Evolutionary conservation across 2,888 invertebrate species (phyloP), one percentile per base, ranked within the genome.

Genomic region (Dryobotodes eremita): DNA sequence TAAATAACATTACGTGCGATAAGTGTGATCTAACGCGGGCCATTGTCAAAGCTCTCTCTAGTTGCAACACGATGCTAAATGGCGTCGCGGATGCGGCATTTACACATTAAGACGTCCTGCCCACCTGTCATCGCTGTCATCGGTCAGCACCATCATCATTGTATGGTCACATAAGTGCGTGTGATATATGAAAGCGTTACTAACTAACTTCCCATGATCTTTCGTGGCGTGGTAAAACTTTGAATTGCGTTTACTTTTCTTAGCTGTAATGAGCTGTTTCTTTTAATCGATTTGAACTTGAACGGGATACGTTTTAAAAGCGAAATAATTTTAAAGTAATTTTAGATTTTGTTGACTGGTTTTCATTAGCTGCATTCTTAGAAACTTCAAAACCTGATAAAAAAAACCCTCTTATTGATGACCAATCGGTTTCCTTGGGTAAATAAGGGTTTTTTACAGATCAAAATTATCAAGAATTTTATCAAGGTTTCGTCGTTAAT

Each of bases 11-110:
- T 64, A 71, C 66, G 77, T 69, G 70, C 31, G 78, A 75, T 83
- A 75, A 81, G 82, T 84, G 76, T 89, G 83, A 89, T 87, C 86
- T 83, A 86, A 87, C 90, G 79, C 71, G 42, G 64, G 62, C 77
- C 72, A 87, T 88, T 87, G 89, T 83, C 82, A 88, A 85, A 87
- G 82, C 90, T 88, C 90, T 89, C 89, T 84, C 87, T 76, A 53
- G 80, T 87, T 86, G 79, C 86, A 79, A 87, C 85, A 84, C 70
- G 57, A 78, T 77, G 82, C 75, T 83, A 82, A 85, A 79, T 85
- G 72, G 71, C 64, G 53, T 61, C 61, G 76, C 75, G 70, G 75
- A 79, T 79, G 78, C 79, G 77, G 77, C 48, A 42, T 57, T 61
- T 20, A 48, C 50, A 74, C 50, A 57, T 72, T 5, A 23, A 36